These are phyloP conservation scores for Pelusios castaneus DNA, from an alignment of 2,113 vertebrate species.

Conservation along the genomic window DNA sequence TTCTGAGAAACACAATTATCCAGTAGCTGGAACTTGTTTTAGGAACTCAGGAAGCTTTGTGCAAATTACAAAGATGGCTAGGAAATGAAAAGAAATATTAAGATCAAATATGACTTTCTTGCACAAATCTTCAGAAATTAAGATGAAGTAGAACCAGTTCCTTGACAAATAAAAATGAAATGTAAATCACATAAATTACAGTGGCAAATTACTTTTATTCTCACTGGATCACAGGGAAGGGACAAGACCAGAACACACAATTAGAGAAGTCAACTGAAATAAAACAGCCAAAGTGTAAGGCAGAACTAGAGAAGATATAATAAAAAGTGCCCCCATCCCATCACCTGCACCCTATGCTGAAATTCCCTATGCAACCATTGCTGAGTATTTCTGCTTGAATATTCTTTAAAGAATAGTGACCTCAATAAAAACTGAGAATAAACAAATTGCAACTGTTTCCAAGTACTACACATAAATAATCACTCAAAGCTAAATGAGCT, in stretches of 20 bases:
- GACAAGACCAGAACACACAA: background rate
- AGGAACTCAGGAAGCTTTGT: background rate
- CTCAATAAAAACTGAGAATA: background rate
- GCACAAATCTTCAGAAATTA: background rate
- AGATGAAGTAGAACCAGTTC: background rate
- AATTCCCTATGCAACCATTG: background rate
- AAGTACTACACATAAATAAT: background rate
- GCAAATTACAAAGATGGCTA: background rate
- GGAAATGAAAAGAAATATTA: background rate
- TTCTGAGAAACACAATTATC: background rate
- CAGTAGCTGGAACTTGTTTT: background rate
- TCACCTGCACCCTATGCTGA: background rate
- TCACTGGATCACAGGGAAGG: background rate
- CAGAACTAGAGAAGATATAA: background rate
- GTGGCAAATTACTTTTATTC: background rate
- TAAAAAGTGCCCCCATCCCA: fast-evolving
- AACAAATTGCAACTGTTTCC: background rate
- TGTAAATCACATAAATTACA: fast-evolving
- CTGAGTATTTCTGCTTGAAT: background rate
- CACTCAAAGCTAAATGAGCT: background rate
- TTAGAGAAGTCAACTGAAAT: background rate
- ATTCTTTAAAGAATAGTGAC: background rate
- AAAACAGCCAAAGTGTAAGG: background rate
- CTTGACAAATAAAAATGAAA: background rate
- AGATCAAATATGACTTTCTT: background rate